Evolutionary conservation across 2,797 vertebrate genomes (phyloP).

Genomic region (Thalassophryne amazonica): DNA sequence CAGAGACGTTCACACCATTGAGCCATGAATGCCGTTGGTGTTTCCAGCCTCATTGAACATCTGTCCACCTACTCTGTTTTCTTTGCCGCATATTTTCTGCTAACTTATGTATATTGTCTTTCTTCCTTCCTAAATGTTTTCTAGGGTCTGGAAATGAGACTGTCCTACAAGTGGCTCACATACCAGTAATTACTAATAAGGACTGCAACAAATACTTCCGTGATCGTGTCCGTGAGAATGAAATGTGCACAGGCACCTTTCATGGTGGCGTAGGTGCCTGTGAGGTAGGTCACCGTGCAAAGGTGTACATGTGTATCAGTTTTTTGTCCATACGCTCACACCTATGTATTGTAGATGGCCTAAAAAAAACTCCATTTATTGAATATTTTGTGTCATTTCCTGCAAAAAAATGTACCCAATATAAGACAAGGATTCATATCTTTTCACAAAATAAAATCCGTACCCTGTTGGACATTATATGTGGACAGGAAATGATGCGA

Average conservation of each 20-base stretch:
- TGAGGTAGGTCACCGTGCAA: constrained; percentile 78
- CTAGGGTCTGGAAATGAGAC: constrained; percentile 81
- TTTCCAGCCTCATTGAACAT: constrained; percentile 39
- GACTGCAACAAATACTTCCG: constrained; percentile 85
- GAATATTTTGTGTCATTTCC: too few species aligned
- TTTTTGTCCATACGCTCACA: background rate
- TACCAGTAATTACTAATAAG: constrained; percentile 83
- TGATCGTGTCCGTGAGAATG: constrained; percentile 84
- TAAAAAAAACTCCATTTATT: background rate
- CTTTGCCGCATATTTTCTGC: background rate
- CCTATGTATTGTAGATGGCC: too few species aligned
- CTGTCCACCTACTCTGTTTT: constrained; percentile 26
- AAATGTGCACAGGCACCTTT: constrained; percentile 88
- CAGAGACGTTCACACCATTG: constrained; percentile 2
- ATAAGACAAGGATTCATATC: too few species aligned
- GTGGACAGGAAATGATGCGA: constrained; percentile 51
- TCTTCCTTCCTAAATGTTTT: constrained; percentile 13
- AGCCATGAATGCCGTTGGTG: constrained; percentile 45
- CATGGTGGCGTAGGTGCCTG: constrained; percentile 85
- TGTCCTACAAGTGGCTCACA: constrained; percentile 84
- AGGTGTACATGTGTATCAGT: background rate
- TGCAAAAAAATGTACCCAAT: too few species aligned
- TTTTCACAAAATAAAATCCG: too few species aligned
- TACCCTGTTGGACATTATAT: too few species aligned
- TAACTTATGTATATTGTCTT: too few species aligned